Base-by-base conservation (phyloP, 2,888 invertebrate genomes). In the Noctua fimbriata region DNA sequence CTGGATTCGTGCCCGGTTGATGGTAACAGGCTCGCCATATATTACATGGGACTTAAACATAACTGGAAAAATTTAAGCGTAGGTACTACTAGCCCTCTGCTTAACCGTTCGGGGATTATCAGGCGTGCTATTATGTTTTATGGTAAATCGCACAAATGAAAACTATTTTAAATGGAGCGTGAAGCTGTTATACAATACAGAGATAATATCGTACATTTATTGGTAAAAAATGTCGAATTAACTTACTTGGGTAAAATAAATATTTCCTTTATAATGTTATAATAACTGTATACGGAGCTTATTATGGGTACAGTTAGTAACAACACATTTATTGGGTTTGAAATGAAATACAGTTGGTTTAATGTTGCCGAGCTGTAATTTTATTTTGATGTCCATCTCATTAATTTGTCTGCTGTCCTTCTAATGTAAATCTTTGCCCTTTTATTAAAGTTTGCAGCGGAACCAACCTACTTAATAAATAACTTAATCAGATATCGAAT, bases 151-250 rank as follows among this genome's bases (percentile, higher is more conserved):
- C 21, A 24, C 47, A 71, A 24, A 82, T 71, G 47, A 83, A 81
- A 74, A 85, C 32, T 2, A 32, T 32, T 32, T 79, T 79, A 76
- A 72, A 78, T 63, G 41, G 79, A 76, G 69, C 73, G 72, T 83
- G 65, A 77, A 83, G 67, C 14, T 80, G 58, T 58, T 52, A n/a
- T 65, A 63, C 76, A 70, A 71, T 69, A 63, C 65, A 67, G 36
- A 70, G 41, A 75, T 81, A 44, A 74, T 74, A 65, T 82, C 67
- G 63, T 76, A 71, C 47, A 28, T 77, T 80, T 78, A 88, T 69
- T 36, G 28, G 65, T 36, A 7, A 75, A n/a, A 84, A 81, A 86
- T 36, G 65, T 87, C 78, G 41, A 63, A 71, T 71, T 77, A 69
- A 77, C 70, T 63, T 21, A 60, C 5, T 60, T 75, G 49, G 14